Base-by-base conservation (phyloP, 2,113 vertebrate species). In the Rhegmatorhina hoffmannsi region DNA sequence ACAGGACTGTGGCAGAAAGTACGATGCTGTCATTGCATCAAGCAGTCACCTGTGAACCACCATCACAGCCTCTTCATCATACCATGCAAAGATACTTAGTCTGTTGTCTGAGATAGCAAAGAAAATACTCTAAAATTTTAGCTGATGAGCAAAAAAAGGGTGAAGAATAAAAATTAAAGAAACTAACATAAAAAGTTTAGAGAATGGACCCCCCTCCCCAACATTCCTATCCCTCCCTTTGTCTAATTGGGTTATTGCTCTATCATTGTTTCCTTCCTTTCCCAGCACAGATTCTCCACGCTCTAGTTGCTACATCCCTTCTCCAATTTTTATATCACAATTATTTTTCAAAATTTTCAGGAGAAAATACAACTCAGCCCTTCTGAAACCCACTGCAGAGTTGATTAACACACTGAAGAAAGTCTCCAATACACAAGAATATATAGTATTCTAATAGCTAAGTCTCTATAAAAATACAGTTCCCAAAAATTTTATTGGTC, bases 131-230 rank as follows among this genome's bases (percentile, higher is more conserved):
- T 14, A 56, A 10, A 84, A 49, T 56, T 53, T 46, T 5, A 46
- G 25, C 43, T 40, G 3, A 16, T 15, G 8, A 38, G 26, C 13
- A 74, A 72, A 64, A 63, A 82, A 76, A 31, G 5, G 18, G 6
- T 60, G 19, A 70, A 69, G n/a, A 74, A 55, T 17, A 83, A 44
- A 68, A 92, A 43, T 13, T 24, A 58, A 60, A 1, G 3, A 34
- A 80, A 68, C 11, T 21, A 55, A 62, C 10, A 58, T 4, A 15
- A 50, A 52, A 53, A 52, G 21, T 2, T 79, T 28, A 1, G 18
- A 64, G 73, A 43, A 3, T 0, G 0, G 9, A 55, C 4, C 1
- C 34, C 8, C 36, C n/a, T 8, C 3, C 23, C 19, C 24, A 74
- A 31, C 24, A 66, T 74, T 84, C 31, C 64, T 58, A 47, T 26